Evolutionary conservation across 2,888 invertebrate species (phyloP).

Genomic region (Dromius quadrimaculatus): DNA sequence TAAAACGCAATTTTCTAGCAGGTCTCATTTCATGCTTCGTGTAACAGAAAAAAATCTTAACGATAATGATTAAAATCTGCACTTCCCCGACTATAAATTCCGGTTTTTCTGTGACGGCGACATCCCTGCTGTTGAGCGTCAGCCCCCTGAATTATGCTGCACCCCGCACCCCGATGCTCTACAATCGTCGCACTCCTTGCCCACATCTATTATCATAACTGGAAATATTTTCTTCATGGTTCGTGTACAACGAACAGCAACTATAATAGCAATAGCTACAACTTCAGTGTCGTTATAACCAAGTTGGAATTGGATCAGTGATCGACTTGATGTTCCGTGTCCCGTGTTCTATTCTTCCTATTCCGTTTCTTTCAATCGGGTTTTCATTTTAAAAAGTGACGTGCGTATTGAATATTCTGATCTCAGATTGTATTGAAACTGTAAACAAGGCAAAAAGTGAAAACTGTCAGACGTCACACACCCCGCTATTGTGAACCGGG

Average conservation of each 20-base stretch:
- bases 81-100: constrained; percentile 41
- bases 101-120: constrained; percentile 17
- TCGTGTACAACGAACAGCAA: not conserved
- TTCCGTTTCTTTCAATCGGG: constrained; percentile 22
- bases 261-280: not conserved
- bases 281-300: not conserved
- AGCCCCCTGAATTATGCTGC: not conserved
- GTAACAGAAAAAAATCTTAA: constrained; percentile 46
- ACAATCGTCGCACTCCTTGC: not conserved
- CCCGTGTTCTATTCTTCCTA: constrained; percentile 1
- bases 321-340: not conserved
- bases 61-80: constrained; percentile 50
- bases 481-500: constrained; percentile 59
- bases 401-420: constrained; percentile 59
- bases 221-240: constrained; percentile 32
- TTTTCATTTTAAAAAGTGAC: constrained; percentile 59
- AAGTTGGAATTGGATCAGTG: constrained; percentile 1
- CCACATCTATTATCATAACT: constrained; percentile 34
- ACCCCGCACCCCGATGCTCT: not conserved
- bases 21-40: constrained; percentile 46
- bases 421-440: constrained; percentile 59
- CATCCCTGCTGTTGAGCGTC: constrained; percentile 1
- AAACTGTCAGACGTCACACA: constrained; percentile 61
- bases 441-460: constrained; percentile 61
- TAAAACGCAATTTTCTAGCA: constrained; percentile 48